Evolutionary conservation across 2,113 vertebrate species (phyloP), one percentile per base, ranked within the genome.

Genomic region (Sardina pilchardus): DNA sequence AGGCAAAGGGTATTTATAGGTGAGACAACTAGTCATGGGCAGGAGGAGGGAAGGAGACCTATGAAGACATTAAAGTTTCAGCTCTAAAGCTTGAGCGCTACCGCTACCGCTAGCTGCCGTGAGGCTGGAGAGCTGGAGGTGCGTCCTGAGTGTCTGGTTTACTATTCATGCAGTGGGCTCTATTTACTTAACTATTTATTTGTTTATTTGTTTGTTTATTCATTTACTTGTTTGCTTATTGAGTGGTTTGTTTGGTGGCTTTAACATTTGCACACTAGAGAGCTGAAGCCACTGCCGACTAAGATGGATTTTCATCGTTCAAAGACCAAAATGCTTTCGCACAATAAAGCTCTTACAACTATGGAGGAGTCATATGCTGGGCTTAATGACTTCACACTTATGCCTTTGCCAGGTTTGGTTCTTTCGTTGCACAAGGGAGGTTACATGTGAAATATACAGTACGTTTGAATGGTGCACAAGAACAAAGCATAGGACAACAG

Each of bases 1-100:
- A 30, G 17, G 71, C 71, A 36, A 78, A 78, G 71, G 4, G 71
- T 78, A 78, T 78, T 78, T 78, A 78, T 78, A 17, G 71, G 34
- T 34, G 16, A 10, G 63, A 67, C 14, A 67, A 67, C 9, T 67
- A 12, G 30, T 78, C 71, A 36, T 36, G 30, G 71, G 36, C 71
- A 36, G 14, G 30, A 17, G 71, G 2, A 39, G 36, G 30, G 30
- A 78, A 36, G 12, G 10, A 78, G 67, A 75, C 14, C 4, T 16
- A 34, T 78, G 71, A 36, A 36, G 30, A 78, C 30, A 78, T 78
- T 78, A 34, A 16, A 36, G 63, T 71, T 30, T 71, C 63, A 19
- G 14, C 26, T 67, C 59, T 24, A 6, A 6, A 67, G 59, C 2
- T 8, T n/a, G 48, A 59, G 71, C 17, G 71, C 71, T 78, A 34